Percentiles rank a stretch among this genome's conserved stretches.
Conservation (phyloP, 2,797 vertebrate species). For the Schizopygopsis malacanthus region DNA sequence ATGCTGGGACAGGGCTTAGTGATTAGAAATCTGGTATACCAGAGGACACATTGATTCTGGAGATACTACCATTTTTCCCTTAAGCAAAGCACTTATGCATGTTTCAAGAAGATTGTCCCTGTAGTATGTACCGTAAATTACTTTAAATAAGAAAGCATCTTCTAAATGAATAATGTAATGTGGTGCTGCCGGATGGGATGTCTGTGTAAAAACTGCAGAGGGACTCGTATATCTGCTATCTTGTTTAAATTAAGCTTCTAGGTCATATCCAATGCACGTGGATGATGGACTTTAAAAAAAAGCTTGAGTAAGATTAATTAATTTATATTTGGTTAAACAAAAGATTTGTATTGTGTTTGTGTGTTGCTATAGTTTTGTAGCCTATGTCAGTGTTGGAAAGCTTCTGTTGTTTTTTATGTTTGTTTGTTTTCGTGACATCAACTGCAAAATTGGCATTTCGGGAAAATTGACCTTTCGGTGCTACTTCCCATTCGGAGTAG, state of each 20-base stretch:
- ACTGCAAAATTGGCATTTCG: not conserved
- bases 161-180: conserved; percentile 31
- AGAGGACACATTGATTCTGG: not conserved
- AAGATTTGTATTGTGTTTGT: not conserved
- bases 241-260: conserved; percentile 3
- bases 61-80: not conserved
- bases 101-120: not conserved
- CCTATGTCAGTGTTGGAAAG: not conserved
- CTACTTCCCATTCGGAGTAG: conserved; percentile 29
- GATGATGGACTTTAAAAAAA: not conserved
- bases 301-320: not conserved
- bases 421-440: conserved; percentile 7
- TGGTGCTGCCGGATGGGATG: not conserved
- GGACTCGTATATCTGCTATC: not conserved
- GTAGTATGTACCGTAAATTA: conserved; percentile 12
- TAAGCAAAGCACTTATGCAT: not conserved
- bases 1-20: not conserved
- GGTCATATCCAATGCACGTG: not conserved
- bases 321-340: not conserved
- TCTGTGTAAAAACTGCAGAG: not conserved
- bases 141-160: conserved; percentile 26
- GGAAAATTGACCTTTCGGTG: conserved; percentile 48
- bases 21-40: not conserved
- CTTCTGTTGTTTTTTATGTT: not conserved
- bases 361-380: not conserved